Evolutionary conservation across 2,888 invertebrate genomes (phyloP).

Genomic region (Syrista parreyssii): DNA sequence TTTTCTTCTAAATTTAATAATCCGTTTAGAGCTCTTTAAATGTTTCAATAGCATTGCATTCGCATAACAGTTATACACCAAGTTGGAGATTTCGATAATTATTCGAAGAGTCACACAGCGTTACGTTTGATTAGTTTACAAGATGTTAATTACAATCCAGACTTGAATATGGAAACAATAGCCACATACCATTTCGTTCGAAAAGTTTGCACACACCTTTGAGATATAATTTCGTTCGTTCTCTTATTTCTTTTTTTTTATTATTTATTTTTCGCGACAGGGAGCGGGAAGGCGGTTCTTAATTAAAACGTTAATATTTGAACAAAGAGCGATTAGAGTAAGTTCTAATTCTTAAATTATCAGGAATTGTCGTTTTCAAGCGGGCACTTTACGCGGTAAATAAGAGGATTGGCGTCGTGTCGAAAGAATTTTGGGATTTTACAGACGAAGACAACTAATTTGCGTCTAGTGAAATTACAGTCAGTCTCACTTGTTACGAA

Average conservation of each 20-base stretch:
- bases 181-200: neutral
- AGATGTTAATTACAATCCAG: neutral
- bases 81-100: neutral
- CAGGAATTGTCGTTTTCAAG: neutral
- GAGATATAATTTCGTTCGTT: neutral
- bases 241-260: neutral
- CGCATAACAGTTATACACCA: neutral
- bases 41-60: neutral
- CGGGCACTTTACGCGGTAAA: neutral
- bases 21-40: neutral
- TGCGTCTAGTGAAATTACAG: conserved; percentile 46
- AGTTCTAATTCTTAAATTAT: neutral
- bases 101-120: neutral
- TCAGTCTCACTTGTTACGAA: conserved; percentile 57
- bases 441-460: conserved; percentile 32
- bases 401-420: neutral
- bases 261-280: neutral
- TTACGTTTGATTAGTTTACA: neutral
- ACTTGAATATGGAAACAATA: neutral
- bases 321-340: neutral
- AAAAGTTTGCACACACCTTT: neutral
- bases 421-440: neutral
- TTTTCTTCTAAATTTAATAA: neutral
- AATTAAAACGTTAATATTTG: neutral
- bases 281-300: neutral